These are phyloP conservation scores for Calypte anna DNA, from an alignment of 2,113 vertebrate species.

Conservation along the genomic window DNA sequence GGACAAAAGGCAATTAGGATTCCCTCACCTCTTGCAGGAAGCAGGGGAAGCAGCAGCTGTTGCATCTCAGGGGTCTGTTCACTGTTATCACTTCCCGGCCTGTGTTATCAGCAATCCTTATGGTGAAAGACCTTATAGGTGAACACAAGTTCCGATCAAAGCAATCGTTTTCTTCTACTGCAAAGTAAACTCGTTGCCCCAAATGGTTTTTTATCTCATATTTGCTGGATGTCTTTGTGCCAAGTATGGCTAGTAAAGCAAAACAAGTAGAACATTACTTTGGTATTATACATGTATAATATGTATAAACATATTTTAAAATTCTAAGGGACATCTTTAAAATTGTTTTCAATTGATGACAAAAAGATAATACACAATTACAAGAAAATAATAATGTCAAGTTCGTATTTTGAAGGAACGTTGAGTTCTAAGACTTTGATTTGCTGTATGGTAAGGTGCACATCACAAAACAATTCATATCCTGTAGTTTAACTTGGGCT, in stretches of 20 bases:
- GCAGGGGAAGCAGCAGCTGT: conserved; percentile 93
- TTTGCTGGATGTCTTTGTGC: conserved; percentile 94
- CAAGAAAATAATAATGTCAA: neutral
- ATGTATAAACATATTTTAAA: neutral
- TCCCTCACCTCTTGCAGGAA: conserved; percentile 91
- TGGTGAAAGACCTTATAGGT: conserved; percentile 87
- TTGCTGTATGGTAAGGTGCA: neutral
- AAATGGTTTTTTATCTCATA: conserved; percentile 92
- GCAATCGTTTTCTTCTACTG: conserved; percentile 92
- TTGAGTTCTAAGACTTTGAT: neutral
- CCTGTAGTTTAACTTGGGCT: neutral
- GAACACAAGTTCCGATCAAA: conserved; percentile 92
- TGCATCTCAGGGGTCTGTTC: conserved; percentile 89
- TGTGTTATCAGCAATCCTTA: conserved; percentile 85
- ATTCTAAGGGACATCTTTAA: neutral
- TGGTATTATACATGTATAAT: neutral
- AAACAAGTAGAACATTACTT: neutral
- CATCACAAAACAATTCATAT: neutral
- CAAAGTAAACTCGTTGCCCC: conserved; percentile 95
- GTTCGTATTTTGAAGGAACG: neutral
- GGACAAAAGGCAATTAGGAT: neutral
- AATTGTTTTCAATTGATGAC: neutral
- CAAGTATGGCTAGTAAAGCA: conserved; percentile 85
- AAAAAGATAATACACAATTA: neutral
- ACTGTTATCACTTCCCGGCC: conserved; percentile 90